These are phyloP conservation scores for Xylota segnis DNA, from an alignment of 2,888 invertebrate genomes.

Conservation along the genomic window DNA sequence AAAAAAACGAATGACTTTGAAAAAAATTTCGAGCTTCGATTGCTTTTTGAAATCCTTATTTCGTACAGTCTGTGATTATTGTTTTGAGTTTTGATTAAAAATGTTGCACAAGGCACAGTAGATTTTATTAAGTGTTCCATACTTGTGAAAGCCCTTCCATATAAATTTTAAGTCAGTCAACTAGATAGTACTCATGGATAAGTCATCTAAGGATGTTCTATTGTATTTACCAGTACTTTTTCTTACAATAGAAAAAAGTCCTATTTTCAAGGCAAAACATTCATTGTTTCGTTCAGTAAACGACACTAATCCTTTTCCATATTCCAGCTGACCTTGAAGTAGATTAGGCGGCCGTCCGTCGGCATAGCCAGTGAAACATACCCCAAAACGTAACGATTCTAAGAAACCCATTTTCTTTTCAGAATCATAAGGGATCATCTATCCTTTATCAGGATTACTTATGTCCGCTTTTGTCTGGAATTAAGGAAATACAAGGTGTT, in stretches of 20 bases:
- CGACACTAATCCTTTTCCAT: not conserved
- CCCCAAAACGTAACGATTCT: not conserved
- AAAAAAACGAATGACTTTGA: too few relatives aligned
- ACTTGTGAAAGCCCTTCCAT: too few relatives aligned
- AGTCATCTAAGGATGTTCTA: too few relatives aligned
- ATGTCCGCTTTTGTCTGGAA: not conserved
- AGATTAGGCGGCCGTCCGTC: not conserved
- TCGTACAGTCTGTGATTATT: too few relatives aligned
- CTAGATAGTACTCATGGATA: too few relatives aligned
- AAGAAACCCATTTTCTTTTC: not conserved
- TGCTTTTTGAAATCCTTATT: too few relatives aligned
- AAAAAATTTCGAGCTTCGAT: too few relatives aligned
- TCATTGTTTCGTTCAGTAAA: too few relatives aligned
- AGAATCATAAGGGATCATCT: not conserved
- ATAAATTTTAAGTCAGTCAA: too few relatives aligned
- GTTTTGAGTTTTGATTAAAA: too few relatives aligned
- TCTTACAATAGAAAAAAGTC: not conserved
- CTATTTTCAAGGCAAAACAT: not conserved
- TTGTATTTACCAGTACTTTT: not conserved
- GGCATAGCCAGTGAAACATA: not conserved
- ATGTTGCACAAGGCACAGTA: too few relatives aligned
- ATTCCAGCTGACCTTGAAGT: not conserved
- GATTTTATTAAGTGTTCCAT: too few relatives aligned
- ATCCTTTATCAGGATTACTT: not conserved
- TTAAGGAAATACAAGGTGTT: slow-evolving; percentile 1